Conservation (phyloP, 2,797 vertebrate species). For the Malurus leucopterus region DNA sequence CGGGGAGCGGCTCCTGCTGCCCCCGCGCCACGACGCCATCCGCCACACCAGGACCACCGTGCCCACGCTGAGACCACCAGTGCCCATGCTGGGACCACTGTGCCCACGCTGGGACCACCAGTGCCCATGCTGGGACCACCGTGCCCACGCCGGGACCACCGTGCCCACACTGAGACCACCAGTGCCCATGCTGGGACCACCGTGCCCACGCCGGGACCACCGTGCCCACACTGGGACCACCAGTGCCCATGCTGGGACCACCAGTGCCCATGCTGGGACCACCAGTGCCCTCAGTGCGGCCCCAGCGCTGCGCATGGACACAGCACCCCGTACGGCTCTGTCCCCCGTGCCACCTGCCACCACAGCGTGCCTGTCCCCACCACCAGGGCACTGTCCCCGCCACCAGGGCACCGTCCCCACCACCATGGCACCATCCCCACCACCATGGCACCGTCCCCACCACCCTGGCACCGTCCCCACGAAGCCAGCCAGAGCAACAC, state of each 20-base stretch:
- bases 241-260: background rate
- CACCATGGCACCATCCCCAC: background rate
- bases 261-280: background rate
- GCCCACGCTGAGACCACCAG: no score
- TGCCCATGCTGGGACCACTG: no score
- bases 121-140: background rate
- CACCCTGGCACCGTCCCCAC: background rate
- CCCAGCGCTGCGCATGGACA: fast-evolving
- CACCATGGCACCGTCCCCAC: background rate
- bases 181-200: background rate
- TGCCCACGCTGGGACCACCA: background rate
- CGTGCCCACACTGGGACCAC: background rate
- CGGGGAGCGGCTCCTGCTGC: background rate
- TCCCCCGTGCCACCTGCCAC: background rate
- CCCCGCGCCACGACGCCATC: background rate
- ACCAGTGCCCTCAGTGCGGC: background rate
- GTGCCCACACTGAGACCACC: background rate
- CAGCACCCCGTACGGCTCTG: fast-evolving
- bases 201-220: background rate
- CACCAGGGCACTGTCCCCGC: fast-evolving
- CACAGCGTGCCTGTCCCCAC: background rate
- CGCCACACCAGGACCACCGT: background rate
- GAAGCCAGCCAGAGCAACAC: background rate
- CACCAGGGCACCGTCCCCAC: background rate
- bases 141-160: no score